Conservation (phyloP, 2,888 invertebrate genomes). For the Dione vanillae region DNA sequence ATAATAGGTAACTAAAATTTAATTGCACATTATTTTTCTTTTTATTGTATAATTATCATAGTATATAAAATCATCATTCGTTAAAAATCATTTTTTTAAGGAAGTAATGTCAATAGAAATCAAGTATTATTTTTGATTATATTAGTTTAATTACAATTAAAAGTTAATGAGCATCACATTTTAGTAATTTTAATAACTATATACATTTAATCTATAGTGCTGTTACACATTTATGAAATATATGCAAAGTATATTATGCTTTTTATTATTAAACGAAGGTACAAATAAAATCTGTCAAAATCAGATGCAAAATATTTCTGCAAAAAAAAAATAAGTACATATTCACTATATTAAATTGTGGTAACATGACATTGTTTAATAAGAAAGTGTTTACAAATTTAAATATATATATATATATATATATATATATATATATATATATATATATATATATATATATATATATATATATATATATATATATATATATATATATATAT, state of each 20-base stretch:
- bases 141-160: slow-evolving; percentile 39
- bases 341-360: background rate
- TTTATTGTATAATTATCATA: background rate
- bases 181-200: slow-evolving; percentile 54
- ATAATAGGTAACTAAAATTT: slow-evolving; percentile 16
- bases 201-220: slow-evolving; percentile 30
- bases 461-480: background rate
- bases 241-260: background rate
- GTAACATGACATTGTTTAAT: background rate
- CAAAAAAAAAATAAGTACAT: no score
- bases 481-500: background rate
- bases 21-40: background rate
- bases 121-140: background rate
- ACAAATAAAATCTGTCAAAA: background rate
- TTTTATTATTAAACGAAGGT: background rate
- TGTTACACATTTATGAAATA: background rate
- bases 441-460: background rate
- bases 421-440: background rate
- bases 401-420: no score
- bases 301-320: background rate
- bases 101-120: no score
- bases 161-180: slow-evolving; percentile 73
- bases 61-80: no score
- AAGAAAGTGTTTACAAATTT: background rate
- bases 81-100: no score